Evolutionary conservation across 2,797 vertebrate genomes (phyloP).

Genomic region (Leucoraja ocellata): DNA sequence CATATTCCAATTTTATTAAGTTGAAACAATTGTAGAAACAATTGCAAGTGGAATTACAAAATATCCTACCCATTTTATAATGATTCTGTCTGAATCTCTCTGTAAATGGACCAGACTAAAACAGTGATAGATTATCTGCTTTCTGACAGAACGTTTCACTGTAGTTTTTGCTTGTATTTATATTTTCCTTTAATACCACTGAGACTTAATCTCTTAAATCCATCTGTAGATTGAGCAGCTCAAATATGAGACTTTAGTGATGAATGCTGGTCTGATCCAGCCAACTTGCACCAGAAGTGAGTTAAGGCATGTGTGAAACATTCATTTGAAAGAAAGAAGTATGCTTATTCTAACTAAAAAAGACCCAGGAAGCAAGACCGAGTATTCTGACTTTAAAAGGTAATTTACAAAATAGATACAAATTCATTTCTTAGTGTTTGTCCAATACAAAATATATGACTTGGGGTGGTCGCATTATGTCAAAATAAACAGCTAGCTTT

Average conservation of each 20-base stretch:
- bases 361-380: neutral
- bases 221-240: neutral
- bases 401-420: neutral
- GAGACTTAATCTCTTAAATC: neutral
- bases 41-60: neutral
- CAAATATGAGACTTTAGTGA: neutral
- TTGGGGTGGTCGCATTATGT: neutral
- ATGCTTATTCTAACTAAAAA: neutral
- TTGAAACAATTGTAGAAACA: conserved; percentile 10
- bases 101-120: neutral
- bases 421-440: neutral
- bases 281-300: neutral
- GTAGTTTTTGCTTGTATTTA: neutral
- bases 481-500: neutral
- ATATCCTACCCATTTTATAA: neutral
- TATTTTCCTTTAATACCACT: neutral
- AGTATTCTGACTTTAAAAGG: neutral
- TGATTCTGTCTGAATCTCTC: neutral
- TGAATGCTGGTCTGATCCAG: neutral
- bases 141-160: neutral
- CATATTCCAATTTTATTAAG: conserved; percentile 29
- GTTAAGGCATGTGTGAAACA: conserved; percentile 15
- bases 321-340: neutral
- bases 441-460: neutral
- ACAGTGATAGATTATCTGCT: neutral